Evolutionary conservation across 2,797 vertebrate species (phyloP).

Genomic region (Gouania willdenowi): DNA sequence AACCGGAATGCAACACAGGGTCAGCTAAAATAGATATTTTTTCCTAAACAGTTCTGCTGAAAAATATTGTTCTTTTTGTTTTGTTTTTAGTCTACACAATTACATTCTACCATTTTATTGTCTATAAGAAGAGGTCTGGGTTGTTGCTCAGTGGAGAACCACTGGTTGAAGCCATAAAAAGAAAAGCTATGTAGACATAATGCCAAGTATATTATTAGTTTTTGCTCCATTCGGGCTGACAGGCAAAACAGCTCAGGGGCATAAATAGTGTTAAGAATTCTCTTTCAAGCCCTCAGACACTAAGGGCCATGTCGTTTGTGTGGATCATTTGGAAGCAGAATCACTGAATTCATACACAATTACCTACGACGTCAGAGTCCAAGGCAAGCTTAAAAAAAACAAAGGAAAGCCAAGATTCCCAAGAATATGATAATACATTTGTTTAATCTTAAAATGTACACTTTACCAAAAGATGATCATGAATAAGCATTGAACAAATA

Average conservation of each 20-base stretch:
- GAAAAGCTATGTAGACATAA: conserved; percentile 48
- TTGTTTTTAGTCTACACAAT: neutral
- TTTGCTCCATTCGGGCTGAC: conserved; percentile 33
- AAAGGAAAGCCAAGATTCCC: too few relatives aligned
- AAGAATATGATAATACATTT: too few relatives aligned
- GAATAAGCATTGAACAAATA: too few relatives aligned
- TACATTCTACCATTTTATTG: conserved; percentile 40
- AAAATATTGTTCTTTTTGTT: conserved; percentile 9
- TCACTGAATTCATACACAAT: conserved; percentile 26
- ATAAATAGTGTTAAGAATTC: conserved; percentile 58
- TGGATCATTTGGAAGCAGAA: conserved; percentile 28
- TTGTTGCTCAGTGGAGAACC: conserved; percentile 33
- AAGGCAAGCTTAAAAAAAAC: conserved; percentile 3
- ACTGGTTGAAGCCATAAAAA: conserved; percentile 34
- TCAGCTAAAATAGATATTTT: conserved; percentile 32
- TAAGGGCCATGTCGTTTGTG: conserved; percentile 19
- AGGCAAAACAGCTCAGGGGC: conserved; percentile 61
- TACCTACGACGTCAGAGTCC: conserved; percentile 12
- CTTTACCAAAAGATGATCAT: too few relatives aligned
- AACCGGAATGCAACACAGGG: conserved; percentile 45
- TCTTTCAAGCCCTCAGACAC: conserved; percentile 51
- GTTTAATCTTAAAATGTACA: too few relatives aligned
- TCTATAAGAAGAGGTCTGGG: conserved; percentile 24
- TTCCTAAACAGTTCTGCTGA: conserved; percentile 18
- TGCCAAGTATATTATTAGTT: conserved; percentile 46